phyloP scores from a whole-genome alignment of 1,140 invertebrate genomes.

The Drosophila nigrodunni region DNA sequence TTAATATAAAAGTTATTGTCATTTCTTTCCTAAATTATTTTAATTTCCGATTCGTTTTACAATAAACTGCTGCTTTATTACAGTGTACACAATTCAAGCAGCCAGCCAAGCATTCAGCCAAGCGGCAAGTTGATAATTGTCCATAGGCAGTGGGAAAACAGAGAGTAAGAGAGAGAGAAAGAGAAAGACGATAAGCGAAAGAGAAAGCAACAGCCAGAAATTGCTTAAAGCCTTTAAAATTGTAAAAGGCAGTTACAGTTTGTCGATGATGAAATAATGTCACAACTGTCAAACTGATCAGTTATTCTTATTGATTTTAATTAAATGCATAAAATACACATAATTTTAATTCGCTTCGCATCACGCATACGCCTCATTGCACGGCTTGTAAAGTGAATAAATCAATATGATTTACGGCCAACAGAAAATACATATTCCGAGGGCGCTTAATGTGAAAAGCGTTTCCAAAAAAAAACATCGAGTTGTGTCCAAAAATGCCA shows the following conservation, averaged over 20 bases:
- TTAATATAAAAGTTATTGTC: too few species aligned
- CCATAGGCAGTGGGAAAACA: neutral
- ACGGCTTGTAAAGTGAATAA: conserved; percentile 50
- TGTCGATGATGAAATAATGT: conserved; percentile 5
- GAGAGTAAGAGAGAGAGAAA: neutral
- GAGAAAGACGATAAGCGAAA: neutral
- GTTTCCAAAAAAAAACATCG: conserved; percentile 38
- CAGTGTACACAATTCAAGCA: conserved; percentile 20
- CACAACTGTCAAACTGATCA: neutral
- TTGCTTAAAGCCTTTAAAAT: neutral
- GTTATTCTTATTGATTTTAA: conserved; percentile 32
- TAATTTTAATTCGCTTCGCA: conserved; percentile 22
- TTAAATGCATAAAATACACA: conserved; percentile 40
- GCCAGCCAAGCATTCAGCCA: conserved; percentile 25
- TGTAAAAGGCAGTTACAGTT: neutral
- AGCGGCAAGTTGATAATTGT: conserved; percentile 48
- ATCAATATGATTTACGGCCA: conserved; percentile 76
- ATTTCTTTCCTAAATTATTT: too few species aligned
- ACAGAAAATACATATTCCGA: conserved; percentile 3
- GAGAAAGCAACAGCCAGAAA: too few species aligned
- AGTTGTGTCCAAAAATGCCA: conserved; percentile 27
- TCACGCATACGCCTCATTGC: conserved; percentile 43
- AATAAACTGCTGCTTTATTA: too few species aligned
- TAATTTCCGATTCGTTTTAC: too few species aligned
- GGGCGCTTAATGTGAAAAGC: conserved; percentile 41